These are phyloP conservation scores for Phycodurus eques DNA, from an alignment of 2,113 vertebrate genomes.

Conservation along the genomic window DNA sequence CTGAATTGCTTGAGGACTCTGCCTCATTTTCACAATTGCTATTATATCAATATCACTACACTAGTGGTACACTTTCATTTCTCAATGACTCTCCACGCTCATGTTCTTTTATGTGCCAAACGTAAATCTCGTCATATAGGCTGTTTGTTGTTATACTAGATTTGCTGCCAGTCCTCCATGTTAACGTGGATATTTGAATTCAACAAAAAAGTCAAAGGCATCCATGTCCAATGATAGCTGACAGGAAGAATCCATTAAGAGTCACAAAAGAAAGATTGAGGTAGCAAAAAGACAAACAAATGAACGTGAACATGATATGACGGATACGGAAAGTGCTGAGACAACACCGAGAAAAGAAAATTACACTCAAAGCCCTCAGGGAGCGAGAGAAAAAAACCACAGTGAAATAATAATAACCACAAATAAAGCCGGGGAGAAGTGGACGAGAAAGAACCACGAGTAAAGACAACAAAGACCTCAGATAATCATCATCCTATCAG, in stretches of 20 bases:
- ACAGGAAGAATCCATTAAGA: background rate
- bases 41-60: too few relatives aligned
- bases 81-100: too few relatives aligned
- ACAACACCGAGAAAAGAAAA: background rate
- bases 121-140: too few relatives aligned
- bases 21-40: too few relatives aligned
- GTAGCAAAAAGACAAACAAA: background rate
- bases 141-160: too few relatives aligned
- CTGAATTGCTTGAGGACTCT: too few relatives aligned
- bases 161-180: too few relatives aligned
- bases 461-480: slow-evolving; percentile 18
- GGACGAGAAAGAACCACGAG: slow-evolving; percentile 1
- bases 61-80: too few relatives aligned
- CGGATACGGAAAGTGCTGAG: background rate
- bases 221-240: background rate
- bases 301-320: background rate
- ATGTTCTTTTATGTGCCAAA: too few relatives aligned
- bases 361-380: background rate
- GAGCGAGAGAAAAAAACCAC: background rate
- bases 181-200: too few relatives aligned
- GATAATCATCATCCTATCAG: slow-evolving; percentile 19
- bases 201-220: too few relatives aligned
- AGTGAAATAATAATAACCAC: background rate
- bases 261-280: background rate
- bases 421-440: background rate